Evolutionary conservation across 1,140 invertebrate species (phyloP), one percentile per base, ranked within the genome.

Genomic region (Lerema accius): DNA sequence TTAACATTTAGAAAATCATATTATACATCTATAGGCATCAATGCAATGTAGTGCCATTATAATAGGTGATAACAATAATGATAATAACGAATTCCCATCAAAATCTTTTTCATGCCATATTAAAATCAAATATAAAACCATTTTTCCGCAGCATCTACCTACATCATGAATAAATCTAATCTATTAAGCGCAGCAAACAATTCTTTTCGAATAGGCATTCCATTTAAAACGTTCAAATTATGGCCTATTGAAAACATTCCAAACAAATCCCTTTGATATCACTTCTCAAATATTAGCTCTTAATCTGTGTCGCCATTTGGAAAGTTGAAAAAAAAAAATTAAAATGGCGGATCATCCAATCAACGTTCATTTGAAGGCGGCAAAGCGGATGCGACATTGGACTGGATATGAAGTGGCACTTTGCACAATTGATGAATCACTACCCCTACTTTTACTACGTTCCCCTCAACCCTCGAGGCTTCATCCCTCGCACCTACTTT

Each of bases 391-490:
- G 75, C 74, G 82, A 82, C 82, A 45, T 78, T 74, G 76, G 78
- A 76, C 79, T 80, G 83, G 84, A 87, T 89, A 82, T 86, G 84
- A 89, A 89, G 86, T 87, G 79, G 71, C 80, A 86, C 86, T 89
- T 87, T 84, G 78, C 81, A 82, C 82, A 81, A 87, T 87, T 87
- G 83, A 89, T 82, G 83, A 87, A 87, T 86, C 82, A 87, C 83
- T 80, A 81, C 82, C 82, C 82, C 73, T 78, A 46, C 58, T 68
- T 53, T 50, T 17, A 42, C 51, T 56, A 58, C n/a, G 17, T 42
- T 17, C 64, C 64, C 71, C 68, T 55, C 56, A 70, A 63, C 67
- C 63, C 68, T 73, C 71, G 63, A 73, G 59, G 56, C 39, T 37
- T 61, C 69, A 59, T 69, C 68, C 68, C 60, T 50, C 48, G 53